Evolutionary conservation across 2,797 vertebrate genomes (phyloP).

Genomic region (Todus mexicanus): DNA sequence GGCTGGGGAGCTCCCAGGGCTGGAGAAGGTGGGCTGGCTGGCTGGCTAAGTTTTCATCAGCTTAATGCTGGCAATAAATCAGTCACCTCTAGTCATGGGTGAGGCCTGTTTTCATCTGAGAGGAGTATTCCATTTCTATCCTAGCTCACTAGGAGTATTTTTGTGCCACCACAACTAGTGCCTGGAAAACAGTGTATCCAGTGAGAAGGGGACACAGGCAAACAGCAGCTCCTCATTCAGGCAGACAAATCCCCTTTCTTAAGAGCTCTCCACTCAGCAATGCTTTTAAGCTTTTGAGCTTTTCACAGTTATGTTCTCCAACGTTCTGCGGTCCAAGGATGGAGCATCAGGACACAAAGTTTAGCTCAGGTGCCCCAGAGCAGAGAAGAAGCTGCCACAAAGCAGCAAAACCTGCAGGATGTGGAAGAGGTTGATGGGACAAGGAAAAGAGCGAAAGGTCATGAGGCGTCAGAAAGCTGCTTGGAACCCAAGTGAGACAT

Average conservation of each 20-base stretch:
- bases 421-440: background rate
- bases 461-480: background rate
- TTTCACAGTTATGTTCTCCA: background rate
- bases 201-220: background rate
- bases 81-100: rapidly evolving
- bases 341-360: background rate
- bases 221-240: background rate
- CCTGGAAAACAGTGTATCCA: background rate
- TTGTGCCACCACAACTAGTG: background rate
- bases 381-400: rapidly evolving
- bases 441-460: background rate
- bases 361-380: background rate
- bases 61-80: background rate
- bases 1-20: background rate
- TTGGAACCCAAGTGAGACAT: background rate
- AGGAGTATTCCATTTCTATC: background rate
- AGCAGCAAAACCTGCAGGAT: background rate
- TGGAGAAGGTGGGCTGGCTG: background rate
- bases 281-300: background rate
- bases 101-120: background rate
- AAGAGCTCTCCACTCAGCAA: background rate
- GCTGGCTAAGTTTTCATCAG: background rate
- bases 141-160: background rate
- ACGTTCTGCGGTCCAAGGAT: background rate
- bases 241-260: conserved; percentile 1